Conservation (phyloP, 2,113 vertebrate genomes). For the Callopanchax toddi region DNA sequence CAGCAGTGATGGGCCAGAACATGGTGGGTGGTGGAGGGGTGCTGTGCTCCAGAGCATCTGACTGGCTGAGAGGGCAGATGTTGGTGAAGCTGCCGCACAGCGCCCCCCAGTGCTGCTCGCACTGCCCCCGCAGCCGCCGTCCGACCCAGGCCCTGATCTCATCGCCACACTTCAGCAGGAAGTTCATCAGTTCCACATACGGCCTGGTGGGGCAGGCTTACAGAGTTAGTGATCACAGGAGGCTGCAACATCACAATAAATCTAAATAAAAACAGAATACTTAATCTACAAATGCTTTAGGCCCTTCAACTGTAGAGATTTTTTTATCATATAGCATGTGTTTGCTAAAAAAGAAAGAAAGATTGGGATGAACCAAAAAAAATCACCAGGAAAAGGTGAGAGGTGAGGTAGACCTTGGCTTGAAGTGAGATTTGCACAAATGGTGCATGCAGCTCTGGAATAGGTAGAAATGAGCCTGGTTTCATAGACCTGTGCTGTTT, state of each 20-base stretch:
- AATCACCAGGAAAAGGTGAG: no score
- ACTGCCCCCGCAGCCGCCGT: slow-evolving; percentile 85
- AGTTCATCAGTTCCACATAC: slow-evolving; percentile 92
- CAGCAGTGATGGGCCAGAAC: background rate
- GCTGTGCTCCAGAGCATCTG: slow-evolving; percentile 9
- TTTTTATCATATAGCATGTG: no score
- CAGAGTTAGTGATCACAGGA: no score
- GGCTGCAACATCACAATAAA: no score
- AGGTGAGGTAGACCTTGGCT: no score
- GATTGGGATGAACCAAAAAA: no score
- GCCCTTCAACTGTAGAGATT: no score
- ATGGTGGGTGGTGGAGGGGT: slow-evolving; percentile 34
- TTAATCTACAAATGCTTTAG: no score
- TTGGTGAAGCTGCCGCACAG: slow-evolving; percentile 88
- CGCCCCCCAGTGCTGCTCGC: slow-evolving; percentile 90
- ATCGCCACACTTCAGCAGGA: slow-evolving; percentile 89
- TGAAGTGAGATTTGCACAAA: no score
- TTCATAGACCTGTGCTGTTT: background rate
- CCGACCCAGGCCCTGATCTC: slow-evolving; percentile 86
- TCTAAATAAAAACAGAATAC: no score
- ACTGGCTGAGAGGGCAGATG: slow-evolving; percentile 76
- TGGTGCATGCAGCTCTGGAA: no score
- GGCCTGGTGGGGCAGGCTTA: slow-evolving; percentile 78
- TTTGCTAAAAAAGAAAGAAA: no score
- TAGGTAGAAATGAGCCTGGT: background rate